A percentile compares a stretch with the other conserved stretches of the same genome.
Evolutionary conservation across 2,113 vertebrate genomes (phyloP).

Genomic region (Tragelaphus strepsiceros): DNA sequence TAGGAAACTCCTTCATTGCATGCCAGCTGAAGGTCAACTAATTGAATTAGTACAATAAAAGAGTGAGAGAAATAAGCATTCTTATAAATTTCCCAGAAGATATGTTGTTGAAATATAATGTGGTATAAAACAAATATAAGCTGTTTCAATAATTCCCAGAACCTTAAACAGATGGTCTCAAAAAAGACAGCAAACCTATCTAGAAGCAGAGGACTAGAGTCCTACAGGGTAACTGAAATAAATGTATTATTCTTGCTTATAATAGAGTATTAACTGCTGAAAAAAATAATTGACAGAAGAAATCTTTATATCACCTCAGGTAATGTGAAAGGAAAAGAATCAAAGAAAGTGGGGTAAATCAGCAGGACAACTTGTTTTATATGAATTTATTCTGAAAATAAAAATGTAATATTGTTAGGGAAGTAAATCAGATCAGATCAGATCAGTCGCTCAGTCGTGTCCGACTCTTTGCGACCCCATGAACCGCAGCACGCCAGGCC

Average conservation of each 20-base stretch:
- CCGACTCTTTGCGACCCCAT: no score
- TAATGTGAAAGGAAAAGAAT: constrained; percentile 54
- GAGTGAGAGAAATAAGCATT: background rate
- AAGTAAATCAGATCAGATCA: no score
- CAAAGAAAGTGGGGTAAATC: constrained; percentile 63
- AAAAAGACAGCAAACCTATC: constrained; percentile 39
- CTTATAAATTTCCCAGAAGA: background rate
- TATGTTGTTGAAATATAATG: constrained; percentile 12
- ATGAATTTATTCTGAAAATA: constrained; percentile 35
- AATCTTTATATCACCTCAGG: constrained; percentile 65
- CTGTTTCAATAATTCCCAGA: constrained; percentile 70
- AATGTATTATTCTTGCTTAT: constrained; percentile 59
- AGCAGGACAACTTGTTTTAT: constrained; percentile 49
- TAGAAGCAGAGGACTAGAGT: constrained; percentile 42
- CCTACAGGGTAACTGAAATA: constrained; percentile 36
- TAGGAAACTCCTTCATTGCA: background rate
- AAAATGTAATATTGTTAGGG: constrained; percentile 15
- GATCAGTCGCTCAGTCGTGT: no score
- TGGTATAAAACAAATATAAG: constrained; percentile 63
- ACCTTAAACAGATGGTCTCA: background rate
- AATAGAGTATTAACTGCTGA: constrained; percentile 63
- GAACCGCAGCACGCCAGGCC: no score
- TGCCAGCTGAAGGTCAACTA: background rate
- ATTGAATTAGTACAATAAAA: constrained; percentile 5
- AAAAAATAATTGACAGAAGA: constrained; percentile 59